Evolutionary conservation across 1,140 invertebrate genomes (phyloP).

Genomic region (Manduca sexta): DNA sequence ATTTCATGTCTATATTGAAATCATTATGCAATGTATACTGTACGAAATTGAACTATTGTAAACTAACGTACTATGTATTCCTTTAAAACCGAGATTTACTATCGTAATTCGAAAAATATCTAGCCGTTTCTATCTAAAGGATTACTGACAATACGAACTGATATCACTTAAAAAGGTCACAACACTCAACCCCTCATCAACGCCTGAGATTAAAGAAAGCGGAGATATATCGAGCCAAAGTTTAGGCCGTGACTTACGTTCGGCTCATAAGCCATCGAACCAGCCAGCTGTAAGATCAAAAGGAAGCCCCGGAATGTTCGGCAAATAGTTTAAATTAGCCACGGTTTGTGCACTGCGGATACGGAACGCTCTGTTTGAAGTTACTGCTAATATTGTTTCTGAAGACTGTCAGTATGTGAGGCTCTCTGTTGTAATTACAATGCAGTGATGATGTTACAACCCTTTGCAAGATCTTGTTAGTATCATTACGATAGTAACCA

Average conservation of each 20-base stretch:
- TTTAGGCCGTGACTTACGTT: conserved; percentile 22
- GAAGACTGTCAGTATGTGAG: neutral
- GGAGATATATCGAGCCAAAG: conserved; percentile 1
- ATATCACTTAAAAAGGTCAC: neutral
- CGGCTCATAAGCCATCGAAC: conserved; percentile 16
- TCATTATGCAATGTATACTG: too few species aligned
- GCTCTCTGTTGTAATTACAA: too few species aligned
- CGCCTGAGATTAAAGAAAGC: conserved; percentile 1
- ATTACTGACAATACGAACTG: conserved; percentile 4
- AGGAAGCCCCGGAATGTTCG: conserved; percentile 15
- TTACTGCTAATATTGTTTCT: conserved; percentile 1
- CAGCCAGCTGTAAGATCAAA: conserved; percentile 19
- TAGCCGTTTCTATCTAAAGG: too few species aligned
- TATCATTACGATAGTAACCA: too few species aligned
- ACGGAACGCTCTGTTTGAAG: neutral
- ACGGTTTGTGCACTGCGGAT: conserved; percentile 14
- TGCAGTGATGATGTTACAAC: too few species aligned
- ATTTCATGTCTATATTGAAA: too few species aligned
- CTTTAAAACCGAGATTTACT: too few species aligned
- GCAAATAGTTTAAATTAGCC: conserved; percentile 28
- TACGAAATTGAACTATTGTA: too few species aligned
- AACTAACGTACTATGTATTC: too few species aligned
- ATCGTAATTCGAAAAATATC: too few species aligned
- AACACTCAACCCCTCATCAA: too few species aligned
- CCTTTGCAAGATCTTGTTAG: too few species aligned